Percentiles rank a stretch among this genome's conserved stretches.
These are phyloP conservation scores for Nycticorax nycticorax DNA, from an alignment of 2,113 vertebrate species.

Conservation along the genomic window DNA sequence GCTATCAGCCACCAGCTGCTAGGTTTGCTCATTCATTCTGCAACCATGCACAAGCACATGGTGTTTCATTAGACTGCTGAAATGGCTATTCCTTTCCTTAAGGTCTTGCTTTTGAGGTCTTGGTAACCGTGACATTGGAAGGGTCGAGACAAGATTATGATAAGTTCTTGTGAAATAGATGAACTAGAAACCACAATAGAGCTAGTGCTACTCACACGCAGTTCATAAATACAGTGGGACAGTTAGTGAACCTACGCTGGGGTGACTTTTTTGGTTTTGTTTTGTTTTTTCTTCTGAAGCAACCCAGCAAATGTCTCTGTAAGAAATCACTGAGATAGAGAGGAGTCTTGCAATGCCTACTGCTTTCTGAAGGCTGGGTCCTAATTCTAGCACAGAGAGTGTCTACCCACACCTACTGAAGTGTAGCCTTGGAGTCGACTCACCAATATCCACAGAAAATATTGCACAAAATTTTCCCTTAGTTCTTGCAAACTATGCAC, in stretches of 20 bases:
- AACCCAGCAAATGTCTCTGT: fast-evolving
- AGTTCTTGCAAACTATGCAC: not conserved
- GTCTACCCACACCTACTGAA: not conserved
- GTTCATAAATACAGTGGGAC: not conserved
- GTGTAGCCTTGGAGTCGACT: not conserved
- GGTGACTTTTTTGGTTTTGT: not conserved
- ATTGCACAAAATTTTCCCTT: not conserved
- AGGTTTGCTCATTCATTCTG: not conserved
- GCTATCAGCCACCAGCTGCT: not conserved
- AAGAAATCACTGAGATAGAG: not conserved
- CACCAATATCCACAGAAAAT: not conserved
- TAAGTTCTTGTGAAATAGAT: not conserved
- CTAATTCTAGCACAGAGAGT: not conserved
- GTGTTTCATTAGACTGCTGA: not conserved
- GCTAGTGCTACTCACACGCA: not conserved
- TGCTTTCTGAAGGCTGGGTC: not conserved
- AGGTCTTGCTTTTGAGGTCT: not conserved
- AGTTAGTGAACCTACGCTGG: not conserved
- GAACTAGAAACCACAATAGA: not conserved
- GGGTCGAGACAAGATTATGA: not conserved
- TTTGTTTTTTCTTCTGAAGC: not conserved
- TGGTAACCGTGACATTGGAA: not conserved
- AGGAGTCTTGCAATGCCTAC: not conserved
- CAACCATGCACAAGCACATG: not conserved
- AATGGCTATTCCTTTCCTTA: not conserved